phyloP scores from a whole-genome alignment of 2,888 invertebrate genomes.

The Eretmocerus hayati region DNA sequence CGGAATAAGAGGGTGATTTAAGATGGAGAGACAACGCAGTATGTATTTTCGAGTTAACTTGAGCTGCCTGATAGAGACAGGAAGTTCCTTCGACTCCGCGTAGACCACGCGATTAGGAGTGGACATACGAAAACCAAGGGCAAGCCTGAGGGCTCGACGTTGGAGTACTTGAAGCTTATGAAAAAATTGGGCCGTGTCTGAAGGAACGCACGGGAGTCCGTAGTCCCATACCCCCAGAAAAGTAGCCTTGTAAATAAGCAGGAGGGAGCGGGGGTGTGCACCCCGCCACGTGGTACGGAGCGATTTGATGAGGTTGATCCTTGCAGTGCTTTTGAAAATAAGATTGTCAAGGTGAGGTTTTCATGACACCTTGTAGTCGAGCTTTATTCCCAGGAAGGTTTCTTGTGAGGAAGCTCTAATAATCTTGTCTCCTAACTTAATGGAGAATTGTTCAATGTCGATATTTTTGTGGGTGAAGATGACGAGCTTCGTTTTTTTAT shows the following conservation, averaged over 20 bases:
- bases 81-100: background rate
- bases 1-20: background rate
- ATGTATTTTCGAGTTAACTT: background rate
- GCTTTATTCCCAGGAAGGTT: background rate
- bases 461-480: background rate
- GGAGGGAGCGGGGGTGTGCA: background rate
- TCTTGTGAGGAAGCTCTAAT: no score
- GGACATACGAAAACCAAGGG: slow-evolving; percentile 1
- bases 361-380: background rate
- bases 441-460: no score
- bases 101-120: slow-evolving; percentile 3
- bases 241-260: background rate
- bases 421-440: no score
- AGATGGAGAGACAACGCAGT: background rate
- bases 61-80: background rate
- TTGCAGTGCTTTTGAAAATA: background rate
- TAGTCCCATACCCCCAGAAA: background rate
- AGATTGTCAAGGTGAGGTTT: background rate
- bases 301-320: background rate
- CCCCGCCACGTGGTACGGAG: background rate
- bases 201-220: background rate
- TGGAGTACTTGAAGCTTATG: background rate
- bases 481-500: background rate
- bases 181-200: background rate
- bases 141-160: background rate